Evolutionary conservation across 2,113 vertebrate genomes (phyloP).

Genomic region (Agelaius phoeniceus): DNA sequence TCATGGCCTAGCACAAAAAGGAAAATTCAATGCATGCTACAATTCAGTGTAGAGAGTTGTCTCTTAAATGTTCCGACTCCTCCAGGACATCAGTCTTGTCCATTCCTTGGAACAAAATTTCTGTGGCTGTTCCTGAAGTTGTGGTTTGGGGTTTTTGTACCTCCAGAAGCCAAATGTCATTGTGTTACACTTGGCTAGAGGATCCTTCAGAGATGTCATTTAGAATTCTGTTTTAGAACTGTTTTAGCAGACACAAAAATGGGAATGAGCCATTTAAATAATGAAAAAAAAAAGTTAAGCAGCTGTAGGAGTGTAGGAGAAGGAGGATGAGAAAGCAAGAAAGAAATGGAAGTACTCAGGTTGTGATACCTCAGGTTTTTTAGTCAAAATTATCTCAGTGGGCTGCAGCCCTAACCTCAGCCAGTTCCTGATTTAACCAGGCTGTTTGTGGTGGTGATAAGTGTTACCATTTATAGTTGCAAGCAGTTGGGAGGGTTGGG

Average conservation of each 20-base stretch:
- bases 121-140: neutral
- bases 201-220: neutral
- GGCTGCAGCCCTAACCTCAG: neutral
- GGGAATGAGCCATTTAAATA: neutral
- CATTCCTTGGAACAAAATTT: neutral
- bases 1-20: neutral
- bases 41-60: neutral
- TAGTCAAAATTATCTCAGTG: neutral
- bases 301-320: neutral
- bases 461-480: neutral
- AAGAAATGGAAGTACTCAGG: neutral
- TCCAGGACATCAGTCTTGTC: neutral
- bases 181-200: neutral
- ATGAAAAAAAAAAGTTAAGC: neutral
- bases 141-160: neutral
- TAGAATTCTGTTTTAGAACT: neutral
- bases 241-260: neutral
- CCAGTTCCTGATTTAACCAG: neutral
- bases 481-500: neutral
- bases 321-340: neutral
- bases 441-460: neutral
- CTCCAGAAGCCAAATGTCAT: neutral
- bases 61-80: neutral
- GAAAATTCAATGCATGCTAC: neutral
- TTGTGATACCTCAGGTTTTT: neutral